Evolutionary conservation across 2,888 invertebrate genomes (phyloP), one percentile per base, ranked within the genome.

Genomic region (Nemotelus pantherinus): DNA sequence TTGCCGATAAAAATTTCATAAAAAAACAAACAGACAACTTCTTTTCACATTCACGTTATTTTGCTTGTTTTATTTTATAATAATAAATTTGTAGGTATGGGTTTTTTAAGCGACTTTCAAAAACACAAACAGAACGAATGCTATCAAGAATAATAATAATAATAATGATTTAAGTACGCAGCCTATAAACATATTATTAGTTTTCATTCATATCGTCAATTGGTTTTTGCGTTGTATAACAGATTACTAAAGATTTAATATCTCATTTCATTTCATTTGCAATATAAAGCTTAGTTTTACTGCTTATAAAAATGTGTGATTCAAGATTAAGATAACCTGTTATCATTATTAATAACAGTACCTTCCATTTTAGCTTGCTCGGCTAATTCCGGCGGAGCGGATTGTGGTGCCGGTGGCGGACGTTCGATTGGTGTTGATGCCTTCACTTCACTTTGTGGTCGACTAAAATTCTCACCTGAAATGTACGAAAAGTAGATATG

Each of bases 391-490:
- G 92, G 92, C 76, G 92, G 92, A 81, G 92, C 92, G 79, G 92
- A 92, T 85, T 91, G 91, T 79, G 92, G 91, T 80, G 91, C 90
- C 81, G 91, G 91, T 77, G 90, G 90, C 81, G 90, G 89, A 81
- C 89, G 88, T 83, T 90, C 90, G 81, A 91, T 90, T 64, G 92
- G 91, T 80, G 90, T 91, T 89, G 92, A 92, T 80, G 92, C 93
- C 88, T 94, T 94, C 85, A 94, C 93, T 90, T 95, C 95, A 89
- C 95, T 95, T 89, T 94, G 94, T 86, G 95, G 94, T 88, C 95
- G 92, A 88, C 93, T 93, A 87, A 92, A 90, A 87, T 91, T 90
- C 87, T 94, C 94, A 88, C 93, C 93, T 94, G 87, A 88, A 89
- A 76, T 55, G 60, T n/a, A 25, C 25, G 25, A 1, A 25, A 25